Evolutionary conservation across 2,888 invertebrate genomes (phyloP).

Genomic region (Polietes domitor): DNA sequence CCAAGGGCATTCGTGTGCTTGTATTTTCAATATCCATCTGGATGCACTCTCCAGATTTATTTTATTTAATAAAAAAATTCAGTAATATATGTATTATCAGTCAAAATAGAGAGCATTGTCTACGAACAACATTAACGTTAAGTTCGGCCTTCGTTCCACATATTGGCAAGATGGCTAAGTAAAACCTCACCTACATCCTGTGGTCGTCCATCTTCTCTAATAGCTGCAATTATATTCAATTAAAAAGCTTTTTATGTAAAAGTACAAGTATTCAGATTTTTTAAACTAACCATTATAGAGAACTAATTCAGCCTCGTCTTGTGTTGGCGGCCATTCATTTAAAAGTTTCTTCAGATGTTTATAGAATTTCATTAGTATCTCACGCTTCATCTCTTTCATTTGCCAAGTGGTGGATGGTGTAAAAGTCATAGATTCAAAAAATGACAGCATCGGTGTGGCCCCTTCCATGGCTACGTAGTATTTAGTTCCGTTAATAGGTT

Average conservation of each 20-base stretch:
- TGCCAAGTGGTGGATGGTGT: constrained; percentile 72
- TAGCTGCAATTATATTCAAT: constrained; percentile 68
- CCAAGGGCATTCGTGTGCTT: too few relatives aligned
- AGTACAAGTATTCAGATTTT: constrained; percentile 19
- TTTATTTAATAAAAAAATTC: constrained; percentile 6
- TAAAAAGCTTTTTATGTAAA: constrained; percentile 13
- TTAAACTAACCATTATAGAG: constrained; percentile 73
- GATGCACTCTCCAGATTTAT: too few relatives aligned
- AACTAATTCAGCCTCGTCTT: constrained; percentile 72
- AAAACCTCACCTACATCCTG: constrained; percentile 74
- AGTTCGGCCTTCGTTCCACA: constrained; percentile 53
- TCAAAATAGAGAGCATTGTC: not conserved
- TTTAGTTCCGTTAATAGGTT: constrained; percentile 69
- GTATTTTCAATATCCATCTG: too few relatives aligned
- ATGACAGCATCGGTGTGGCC: constrained; percentile 78
- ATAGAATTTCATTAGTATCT: constrained; percentile 76
- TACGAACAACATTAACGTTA: not conserved
- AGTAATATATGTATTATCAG: too few relatives aligned
- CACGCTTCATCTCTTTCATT: constrained; percentile 75
- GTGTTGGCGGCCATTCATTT: constrained; percentile 74
- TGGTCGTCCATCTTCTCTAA: constrained; percentile 68
- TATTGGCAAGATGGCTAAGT: constrained; percentile 57
- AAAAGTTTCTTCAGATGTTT: constrained; percentile 72
- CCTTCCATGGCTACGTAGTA: constrained; percentile 77
- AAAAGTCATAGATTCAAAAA: constrained; percentile 73